These are phyloP conservation scores for Xyrichtys novacula DNA, from an alignment of 2,797 vertebrate genomes.

Conservation along the genomic window DNA sequence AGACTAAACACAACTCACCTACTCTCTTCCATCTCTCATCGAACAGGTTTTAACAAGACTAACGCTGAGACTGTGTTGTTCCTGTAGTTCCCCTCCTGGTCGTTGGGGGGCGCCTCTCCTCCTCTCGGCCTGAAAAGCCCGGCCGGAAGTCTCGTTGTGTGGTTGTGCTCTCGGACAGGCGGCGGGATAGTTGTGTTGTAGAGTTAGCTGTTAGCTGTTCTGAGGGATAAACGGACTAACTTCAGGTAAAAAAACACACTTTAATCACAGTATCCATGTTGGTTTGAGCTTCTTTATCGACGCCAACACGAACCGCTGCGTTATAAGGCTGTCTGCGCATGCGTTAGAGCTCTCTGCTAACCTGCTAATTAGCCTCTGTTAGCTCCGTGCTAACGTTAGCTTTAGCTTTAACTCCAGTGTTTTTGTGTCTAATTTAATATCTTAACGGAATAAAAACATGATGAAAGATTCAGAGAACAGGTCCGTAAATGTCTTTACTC, in stretches of 20 bases:
- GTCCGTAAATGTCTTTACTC: too few species aligned
- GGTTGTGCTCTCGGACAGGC: slow-evolving; percentile 17
- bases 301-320: fast-evolving
- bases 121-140: fast-evolving
- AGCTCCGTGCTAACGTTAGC: slow-evolving; percentile 9
- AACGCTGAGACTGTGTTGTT: too few species aligned
- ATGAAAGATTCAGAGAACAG: too few species aligned
- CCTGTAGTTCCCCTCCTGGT: background rate
- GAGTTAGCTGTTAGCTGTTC: background rate
- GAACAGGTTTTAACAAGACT: too few species aligned
- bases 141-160: slow-evolving; percentile 5
- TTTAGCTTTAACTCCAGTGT: background rate
- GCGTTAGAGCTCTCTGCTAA: slow-evolving; percentile 11
- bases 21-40: too few species aligned
- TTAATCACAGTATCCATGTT: too few species aligned
- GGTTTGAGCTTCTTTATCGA: fast-evolving
- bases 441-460: too few species aligned
- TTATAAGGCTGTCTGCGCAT: fast-evolving
- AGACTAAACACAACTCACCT: too few species aligned
- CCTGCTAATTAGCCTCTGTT: slow-evolving; percentile 15
- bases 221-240: background rate
- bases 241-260: slow-evolving; percentile 31
- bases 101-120: background rate
- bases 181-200: slow-evolving; percentile 30
- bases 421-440: too few species aligned